phyloP scores from a whole-genome alignment of 2,888 invertebrate genomes.

The Heliconius hortense region DNA sequence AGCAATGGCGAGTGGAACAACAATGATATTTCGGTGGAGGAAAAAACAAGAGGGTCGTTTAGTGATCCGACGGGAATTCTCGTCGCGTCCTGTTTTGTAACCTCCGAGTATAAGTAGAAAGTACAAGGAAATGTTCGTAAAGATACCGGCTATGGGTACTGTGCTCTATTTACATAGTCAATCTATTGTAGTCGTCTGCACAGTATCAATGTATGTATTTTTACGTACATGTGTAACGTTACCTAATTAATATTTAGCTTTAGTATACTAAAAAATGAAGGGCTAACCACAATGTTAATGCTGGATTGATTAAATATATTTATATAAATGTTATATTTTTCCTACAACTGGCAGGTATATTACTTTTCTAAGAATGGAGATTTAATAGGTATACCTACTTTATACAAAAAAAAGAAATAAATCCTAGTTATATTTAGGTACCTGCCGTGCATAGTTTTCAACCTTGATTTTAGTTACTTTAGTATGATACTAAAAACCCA shows the following conservation, averaged over 20 bases:
- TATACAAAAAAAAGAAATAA: too few relatives aligned
- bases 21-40: slow-evolving; percentile 73
- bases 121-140: slow-evolving; percentile 57
- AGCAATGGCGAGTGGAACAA: slow-evolving; percentile 63
- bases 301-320: background rate
- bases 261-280: background rate
- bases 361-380: background rate
- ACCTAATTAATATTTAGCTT: slow-evolving; percentile 40
- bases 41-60: slow-evolving; percentile 75
- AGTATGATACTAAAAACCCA: too few relatives aligned
- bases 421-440: background rate
- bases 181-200: slow-evolving; percentile 49
- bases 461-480: too few relatives aligned
- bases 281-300: too few relatives aligned
- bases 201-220: background rate
- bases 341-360: background rate
- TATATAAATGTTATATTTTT: background rate
- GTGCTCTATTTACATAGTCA: slow-evolving; percentile 60
- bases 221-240: slow-evolving; percentile 39
- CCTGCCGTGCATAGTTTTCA: background rate
- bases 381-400: background rate
- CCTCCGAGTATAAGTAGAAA: slow-evolving; percentile 54
- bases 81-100: slow-evolving; percentile 60
- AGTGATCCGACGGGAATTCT: slow-evolving; percentile 71
- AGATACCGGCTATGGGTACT: slow-evolving; percentile 55